These are phyloP conservation scores for Camponotus pennsylvanicus DNA, from an alignment of 1,140 invertebrate genomes.

Conservation along the genomic window DNA sequence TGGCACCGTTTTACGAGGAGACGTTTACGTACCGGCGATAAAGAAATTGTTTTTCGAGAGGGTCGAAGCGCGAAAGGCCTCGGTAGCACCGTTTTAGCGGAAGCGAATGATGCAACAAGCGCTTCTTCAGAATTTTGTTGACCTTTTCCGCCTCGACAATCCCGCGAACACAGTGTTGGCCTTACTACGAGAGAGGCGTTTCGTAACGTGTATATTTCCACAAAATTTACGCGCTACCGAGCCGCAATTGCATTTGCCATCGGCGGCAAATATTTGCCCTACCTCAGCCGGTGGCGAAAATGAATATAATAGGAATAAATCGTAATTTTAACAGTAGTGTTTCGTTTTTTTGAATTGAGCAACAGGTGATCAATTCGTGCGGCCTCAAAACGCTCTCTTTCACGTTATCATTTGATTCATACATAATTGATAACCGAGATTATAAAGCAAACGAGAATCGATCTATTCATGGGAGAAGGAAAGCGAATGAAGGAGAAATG, in stretches of 20 bases:
- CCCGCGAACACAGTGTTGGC: neutral
- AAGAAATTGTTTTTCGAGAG: constrained; percentile 56
- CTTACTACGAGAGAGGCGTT: neutral
- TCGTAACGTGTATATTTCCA: constrained; percentile 5
- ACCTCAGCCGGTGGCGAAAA: constrained; percentile 41
- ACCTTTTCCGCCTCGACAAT: neutral
- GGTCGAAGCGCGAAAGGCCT: constrained; percentile 10
- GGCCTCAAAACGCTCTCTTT: constrained; percentile 29
- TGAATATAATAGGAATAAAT: constrained; percentile 64
- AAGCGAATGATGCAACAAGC: constrained; percentile 8
- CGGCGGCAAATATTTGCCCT: constrained; percentile 49
- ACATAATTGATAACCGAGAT: constrained; percentile 45
- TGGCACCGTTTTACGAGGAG: constrained; percentile 45
- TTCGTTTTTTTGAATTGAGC: constrained; percentile 64
- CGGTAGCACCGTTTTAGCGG: neutral
- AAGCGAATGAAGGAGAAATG: neutral
- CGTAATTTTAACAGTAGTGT: constrained; percentile 47
- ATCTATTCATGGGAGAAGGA: neutral
- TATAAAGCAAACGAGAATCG: constrained; percentile 1
- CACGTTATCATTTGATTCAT: constrained; percentile 47
- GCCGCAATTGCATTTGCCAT: constrained; percentile 46
- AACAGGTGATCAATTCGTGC: constrained; percentile 68
- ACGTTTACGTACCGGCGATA: constrained; percentile 44
- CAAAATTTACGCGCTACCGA: constrained; percentile 42
- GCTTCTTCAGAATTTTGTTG: constrained; percentile 46